Evolutionary conservation across 1,140 invertebrate genomes (phyloP), one percentile per base, ranked within the genome.

Genomic region (Eumeta japonica): DNA sequence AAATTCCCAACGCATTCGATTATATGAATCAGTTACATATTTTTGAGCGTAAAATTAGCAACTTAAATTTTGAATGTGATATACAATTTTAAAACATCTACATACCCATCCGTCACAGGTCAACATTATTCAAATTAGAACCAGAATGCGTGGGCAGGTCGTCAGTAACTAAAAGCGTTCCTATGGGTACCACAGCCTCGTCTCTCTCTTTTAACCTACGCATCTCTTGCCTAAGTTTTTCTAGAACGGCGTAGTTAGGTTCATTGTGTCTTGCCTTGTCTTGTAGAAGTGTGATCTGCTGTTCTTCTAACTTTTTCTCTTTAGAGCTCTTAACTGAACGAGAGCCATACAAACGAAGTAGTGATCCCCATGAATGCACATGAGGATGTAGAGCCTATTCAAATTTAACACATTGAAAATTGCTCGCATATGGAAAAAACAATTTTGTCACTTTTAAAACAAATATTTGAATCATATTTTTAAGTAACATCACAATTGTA

Each of bases 251-350:
- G 68, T 87, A 87, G 76, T 97, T 97, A 30, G 94, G 94, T 57
- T 89, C 87, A 75, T 95, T 94, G 7, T 90, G 83, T 2, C 89
- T 87, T 2, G 92, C 90, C 65, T 92, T 90, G 52, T 88, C 90
- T 68, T 94, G 91, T 7, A 97, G 75, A 27, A 92, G 79, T 1
- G 92, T 96, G 20, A 97, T 95, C 77, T 94, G 89, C 70, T 96
- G 90, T 62, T 97, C 92, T 52, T 95, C 87, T 52, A 90, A 82
- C 76, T 97, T 97, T 66, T 94, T 94, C 56, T 96, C 93, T 63
- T 93, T 93, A 46, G 94, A 87, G 40, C 86, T 90, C 63, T 94
- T 95, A 3, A 94, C 88, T 3, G 92, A 94, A 16, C 88, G 83
- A 48, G 91, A 94, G 28, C 94, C 94, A 70, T 98, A 98, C 13